Evolutionary conservation across 2,113 vertebrate species (phyloP), one percentile per base, ranked within the genome.

Genomic region (Acanthochromis polyacanthus): DNA sequence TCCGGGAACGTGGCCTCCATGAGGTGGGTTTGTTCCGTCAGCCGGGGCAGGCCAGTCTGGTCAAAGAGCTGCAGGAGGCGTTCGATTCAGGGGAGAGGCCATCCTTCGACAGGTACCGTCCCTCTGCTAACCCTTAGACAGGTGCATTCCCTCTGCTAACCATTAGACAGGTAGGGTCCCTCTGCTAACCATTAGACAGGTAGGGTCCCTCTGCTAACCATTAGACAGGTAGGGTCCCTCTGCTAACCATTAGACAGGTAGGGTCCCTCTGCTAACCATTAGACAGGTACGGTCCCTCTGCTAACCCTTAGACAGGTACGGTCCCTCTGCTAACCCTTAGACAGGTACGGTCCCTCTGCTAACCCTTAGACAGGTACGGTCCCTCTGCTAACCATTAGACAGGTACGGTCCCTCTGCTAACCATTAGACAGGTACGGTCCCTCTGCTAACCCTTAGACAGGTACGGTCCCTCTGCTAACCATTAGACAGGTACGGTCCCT

Each of bases 21-120:
- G 95, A 96, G 57, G 94, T 95, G 66, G 94, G 95, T 68, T 90
- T 96, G 87, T 95, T 96, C 72, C 92, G 95, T 4, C 94, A 93
- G 67, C 89, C 94, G 0, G 94, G 95, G n/a, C 95, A 88, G 50
- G 88, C 94, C 72, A 95, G 93, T 52, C 78, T 93, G 56, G 94
- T 96, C n/a, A 94, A 91, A 71, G 94, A 95, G 78, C 91, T 96
- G 50, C 94, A 95, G 56, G 88, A 94, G 48, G 94, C 94, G 12
- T 96, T 95, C 17, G 95, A 96, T 63, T 83, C 93, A 0, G 95
- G 95, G 1, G 94, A 95, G 85, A 93, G 93, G 25, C 94, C 95
- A 0, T 88, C 93, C 12, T 95, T 96, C 5, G 92, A 95, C 91
- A 92, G 93, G 95, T 96, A 55, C 17, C 5, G 2, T 3, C 28